Evolutionary conservation across 2,888 invertebrate genomes (phyloP).

Genomic region (Hemaris fuciformis): DNA sequence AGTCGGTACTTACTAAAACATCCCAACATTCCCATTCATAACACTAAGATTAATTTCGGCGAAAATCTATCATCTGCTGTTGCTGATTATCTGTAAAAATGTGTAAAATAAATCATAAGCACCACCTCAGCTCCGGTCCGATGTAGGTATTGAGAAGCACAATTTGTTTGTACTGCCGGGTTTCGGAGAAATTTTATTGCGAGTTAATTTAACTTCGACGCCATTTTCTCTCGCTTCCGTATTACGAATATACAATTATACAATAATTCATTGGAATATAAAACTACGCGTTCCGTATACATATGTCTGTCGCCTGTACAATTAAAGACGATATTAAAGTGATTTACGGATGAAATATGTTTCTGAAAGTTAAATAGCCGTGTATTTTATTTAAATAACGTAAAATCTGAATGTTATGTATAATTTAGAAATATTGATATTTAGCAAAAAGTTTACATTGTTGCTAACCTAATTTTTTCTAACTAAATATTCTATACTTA

Average conservation of each 20-base stretch:
- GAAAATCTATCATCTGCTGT: neutral
- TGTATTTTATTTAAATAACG: neutral
- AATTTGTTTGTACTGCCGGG: slow-evolving; percentile 8
- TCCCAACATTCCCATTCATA: no score
- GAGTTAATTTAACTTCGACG: slow-evolving; percentile 10
- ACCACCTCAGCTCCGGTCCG: neutral
- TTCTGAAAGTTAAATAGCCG: neutral
- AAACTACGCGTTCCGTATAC: neutral
- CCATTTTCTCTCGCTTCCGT: neutral
- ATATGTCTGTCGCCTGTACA: neutral
- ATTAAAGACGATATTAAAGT: neutral
- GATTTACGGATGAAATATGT: neutral
- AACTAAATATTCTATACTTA: no score
- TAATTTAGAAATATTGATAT: no score
- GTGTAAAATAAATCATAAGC: slow-evolving; percentile 1
- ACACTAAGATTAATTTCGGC: neutral
- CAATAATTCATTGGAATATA: neutral
- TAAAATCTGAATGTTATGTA: no score
- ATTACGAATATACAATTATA: no score
- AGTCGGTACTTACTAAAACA: no score
- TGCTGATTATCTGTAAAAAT: neutral
- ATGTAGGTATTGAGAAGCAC: neutral
- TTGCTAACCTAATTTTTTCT: no score
- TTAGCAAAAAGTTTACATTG: no score
- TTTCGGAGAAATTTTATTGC: slow-evolving; percentile 14